A percentile compares a stretch with the other conserved stretches of the same genome.
These are phyloP conservation scores for Cerastis rubricosa DNA, from an alignment of 2,888 invertebrate genomes.

Conservation along the genomic window DNA sequence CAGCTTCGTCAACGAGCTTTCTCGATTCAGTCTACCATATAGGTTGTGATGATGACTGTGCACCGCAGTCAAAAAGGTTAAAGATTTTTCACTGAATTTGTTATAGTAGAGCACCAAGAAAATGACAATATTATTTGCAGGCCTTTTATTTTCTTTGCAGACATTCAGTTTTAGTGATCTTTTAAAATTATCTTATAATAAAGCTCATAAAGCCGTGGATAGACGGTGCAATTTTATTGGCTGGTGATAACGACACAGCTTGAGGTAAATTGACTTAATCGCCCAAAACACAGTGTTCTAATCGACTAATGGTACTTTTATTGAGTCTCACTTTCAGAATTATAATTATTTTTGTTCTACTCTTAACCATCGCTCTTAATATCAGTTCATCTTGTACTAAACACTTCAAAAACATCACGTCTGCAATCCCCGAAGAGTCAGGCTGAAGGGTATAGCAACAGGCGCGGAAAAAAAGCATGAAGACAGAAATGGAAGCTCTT, in stretches of 20 bases:
- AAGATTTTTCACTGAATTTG: background rate
- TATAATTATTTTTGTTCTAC: background rate
- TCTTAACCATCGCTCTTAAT: background rate
- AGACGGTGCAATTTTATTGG: conserved; percentile 2
- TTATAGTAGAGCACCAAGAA: background rate
- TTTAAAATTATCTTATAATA: background rate
- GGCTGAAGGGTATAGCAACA: background rate
- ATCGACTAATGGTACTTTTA: background rate
- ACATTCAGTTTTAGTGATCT: background rate
- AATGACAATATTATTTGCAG: background rate
- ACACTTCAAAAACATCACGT: background rate
- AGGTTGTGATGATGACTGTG: background rate
- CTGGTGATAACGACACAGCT: conserved; percentile 17
- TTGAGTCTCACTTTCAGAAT: background rate
- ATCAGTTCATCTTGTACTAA: background rate
- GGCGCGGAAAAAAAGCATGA: background rate
- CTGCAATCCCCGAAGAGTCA: background rate
- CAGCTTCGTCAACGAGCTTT: too few species aligned
- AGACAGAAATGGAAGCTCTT: background rate
- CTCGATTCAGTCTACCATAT: background rate
- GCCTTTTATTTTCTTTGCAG: background rate
- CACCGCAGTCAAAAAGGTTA: background rate
- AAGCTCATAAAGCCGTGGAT: background rate
- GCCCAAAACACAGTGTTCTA: background rate
- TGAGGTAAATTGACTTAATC: conserved; percentile 29